Percentiles rank a stretch among this genome's conserved stretches.
phyloP scores from a whole-genome alignment of 2,113 vertebrate genomes.

The Oncorhynchus keta region DNA sequence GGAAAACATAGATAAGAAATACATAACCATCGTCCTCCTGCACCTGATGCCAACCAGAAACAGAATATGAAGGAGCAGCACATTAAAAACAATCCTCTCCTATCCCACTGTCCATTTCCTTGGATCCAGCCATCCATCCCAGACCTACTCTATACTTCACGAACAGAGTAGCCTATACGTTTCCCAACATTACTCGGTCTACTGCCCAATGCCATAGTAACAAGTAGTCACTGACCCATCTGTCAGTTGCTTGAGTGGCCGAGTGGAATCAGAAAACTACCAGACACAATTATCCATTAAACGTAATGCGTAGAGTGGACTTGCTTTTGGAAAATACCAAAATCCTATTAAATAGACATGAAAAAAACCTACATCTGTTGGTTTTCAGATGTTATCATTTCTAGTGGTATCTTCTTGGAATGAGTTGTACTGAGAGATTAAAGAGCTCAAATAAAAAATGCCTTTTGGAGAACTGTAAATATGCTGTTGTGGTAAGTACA shows the following conservation, averaged over 20 bases:
- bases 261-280: conserved; percentile 15
- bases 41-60: neutral
- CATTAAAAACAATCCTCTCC: too few species aligned
- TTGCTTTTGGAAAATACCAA: conserved; percentile 57
- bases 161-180: too few species aligned
- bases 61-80: conserved; percentile 24
- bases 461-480: neutral
- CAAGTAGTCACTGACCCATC: conserved; percentile 41
- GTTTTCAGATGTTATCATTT: conserved; percentile 44
- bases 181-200: too few species aligned
- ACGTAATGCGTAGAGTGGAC: conserved; percentile 37
- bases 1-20: conserved; percentile 4
- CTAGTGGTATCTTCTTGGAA: conserved; percentile 55
- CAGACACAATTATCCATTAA: conserved; percentile 55
- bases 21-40: conserved; percentile 15
- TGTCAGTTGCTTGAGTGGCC: conserved; percentile 63
- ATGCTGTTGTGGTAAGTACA: neutral
- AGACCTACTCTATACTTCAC: too few species aligned
- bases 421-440: conserved; percentile 45
- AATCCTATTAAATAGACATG: conserved; percentile 71
- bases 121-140: too few species aligned
- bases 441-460: conserved; percentile 23
- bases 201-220: too few species aligned
- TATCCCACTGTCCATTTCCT: too few species aligned
- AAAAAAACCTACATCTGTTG: conserved; percentile 65